Base-by-base conservation (phyloP, 2,113 vertebrate species). In the Acrocephalus kingi region DNA sequence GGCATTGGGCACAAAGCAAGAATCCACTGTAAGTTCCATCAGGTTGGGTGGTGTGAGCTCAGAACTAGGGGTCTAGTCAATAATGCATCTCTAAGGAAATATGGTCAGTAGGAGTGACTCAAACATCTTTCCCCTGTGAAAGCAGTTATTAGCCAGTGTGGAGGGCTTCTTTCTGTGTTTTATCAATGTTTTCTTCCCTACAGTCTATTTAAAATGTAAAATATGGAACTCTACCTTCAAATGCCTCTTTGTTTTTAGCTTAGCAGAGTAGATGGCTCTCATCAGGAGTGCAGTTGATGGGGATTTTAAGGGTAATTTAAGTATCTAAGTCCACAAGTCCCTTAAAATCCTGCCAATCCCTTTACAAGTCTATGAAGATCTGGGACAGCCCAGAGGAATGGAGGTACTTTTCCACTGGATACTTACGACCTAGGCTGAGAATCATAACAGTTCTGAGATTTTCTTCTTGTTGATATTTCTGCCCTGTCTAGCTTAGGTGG, bases 41-140 rank as follows among this genome's bases (percentile, higher is more conserved):
- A 54, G 4, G n/a, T 25, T 2, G 1, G 12, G 10, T 86, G 25
- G 6, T 37, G 20, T 72, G n/a, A 80, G n/a, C 55, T 95, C 67
- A 62, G 37, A 90, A 46, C 6, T 41, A 49, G 31, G 28, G 51
- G 4, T 76, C 49, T 64, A 19, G 35, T 62, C 15, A 13, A 25
- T 11, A 56, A 43, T 77, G 13, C 37, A 39, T 71, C 43, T 24
- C 48, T 51, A 18, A 86, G 33, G 59, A 87, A 81, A 59, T 46
- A 43, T 0, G 3, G 23, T 25, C 46, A 43, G 1, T n/a, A 33
- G n/a, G n/a, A n/a, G n/a, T n/a, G n/a, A n/a, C n/a, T n/a, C 35
- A 62, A 71, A 56, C 13, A 3, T 73, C n/a, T 62, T 75, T 37
- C 55, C 58, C 23, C 48, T 58, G 28, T 89, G 39, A 63, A 68